phyloP scores from a whole-genome alignment of 2,113 vertebrate genomes.

The Mesitornis unicolor region DNA sequence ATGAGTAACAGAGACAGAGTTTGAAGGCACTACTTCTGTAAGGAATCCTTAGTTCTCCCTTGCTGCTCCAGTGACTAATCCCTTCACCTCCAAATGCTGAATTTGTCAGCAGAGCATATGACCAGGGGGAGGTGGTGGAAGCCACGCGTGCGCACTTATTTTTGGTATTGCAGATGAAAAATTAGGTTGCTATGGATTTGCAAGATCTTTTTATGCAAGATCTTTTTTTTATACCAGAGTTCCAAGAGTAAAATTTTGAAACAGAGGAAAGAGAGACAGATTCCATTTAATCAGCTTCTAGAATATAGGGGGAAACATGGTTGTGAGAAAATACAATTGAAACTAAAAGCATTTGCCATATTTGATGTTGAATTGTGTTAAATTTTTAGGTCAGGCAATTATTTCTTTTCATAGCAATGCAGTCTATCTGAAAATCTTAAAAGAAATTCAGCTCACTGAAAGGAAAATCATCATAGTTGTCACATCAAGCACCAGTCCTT shows the following conservation, averaged over 20 bases:
- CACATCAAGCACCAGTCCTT: background rate
- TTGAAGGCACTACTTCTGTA: background rate
- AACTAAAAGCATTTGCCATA: background rate
- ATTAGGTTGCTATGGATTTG: background rate
- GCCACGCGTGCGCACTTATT: background rate
- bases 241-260: background rate
- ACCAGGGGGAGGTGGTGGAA: background rate
- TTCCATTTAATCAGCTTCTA: background rate
- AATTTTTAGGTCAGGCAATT: background rate
- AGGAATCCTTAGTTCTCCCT: background rate
- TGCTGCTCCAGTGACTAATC: background rate
- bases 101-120: background rate
- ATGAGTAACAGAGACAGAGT: background rate
- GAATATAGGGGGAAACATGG: fast-evolving
- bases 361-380: background rate
- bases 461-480: background rate
- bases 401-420: background rate
- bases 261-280: background rate
- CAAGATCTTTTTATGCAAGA: no score
- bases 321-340: background rate
- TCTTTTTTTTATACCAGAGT: background rate
- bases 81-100: background rate
- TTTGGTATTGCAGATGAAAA: background rate
- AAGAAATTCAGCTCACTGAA: background rate
- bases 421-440: background rate